Evolutionary conservation across 2,797 vertebrate species (phyloP), one percentile per base, ranked within the genome.

Genomic region (Pelobates cultripes): DNA sequence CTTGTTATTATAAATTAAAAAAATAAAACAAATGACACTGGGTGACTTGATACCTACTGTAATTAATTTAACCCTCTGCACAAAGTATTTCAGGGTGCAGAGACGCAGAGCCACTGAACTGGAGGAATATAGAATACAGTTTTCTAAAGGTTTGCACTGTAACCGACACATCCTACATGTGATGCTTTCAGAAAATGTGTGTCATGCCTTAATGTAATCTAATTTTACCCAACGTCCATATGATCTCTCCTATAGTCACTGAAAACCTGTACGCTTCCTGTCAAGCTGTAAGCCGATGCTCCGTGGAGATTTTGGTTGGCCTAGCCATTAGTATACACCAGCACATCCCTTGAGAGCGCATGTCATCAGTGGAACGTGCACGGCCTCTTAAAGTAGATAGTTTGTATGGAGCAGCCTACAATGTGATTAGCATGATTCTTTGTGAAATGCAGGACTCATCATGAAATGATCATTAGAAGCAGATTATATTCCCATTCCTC

Each of bases 221-320:
- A 70, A 57, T 78, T 86, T 82, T 75, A 3, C 75, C 5, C 79
- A 77, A 75, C 84, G 57, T 28, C 12, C 77, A 86, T 66, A 43
- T 75, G 78, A 82, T 41, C 44, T 17, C 78, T 40, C 13, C 69
- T 72, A 63, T 0, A 17, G 15, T 17, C 9, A 76, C 60, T 12
- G 44, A 74, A 53, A 40, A 70, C 76, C 78, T 63, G 74, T 86
- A 57, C 61, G 81, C 86, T 86, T 90, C 88, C 88, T 85, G 83
- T 73, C 53, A 43, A 55, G 3, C 76, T 84, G 85, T 79, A 89
- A 89, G 84, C 76, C 73, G 83, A 89, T 86, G 85, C 76, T 13
- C 0, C 63, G 2, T 60, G 67, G 85, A 84, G 78, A 82, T 80
- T 79, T n/a, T 55, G 28, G 4, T 7, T 3, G 8, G 66, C 17